Evolutionary conservation across 2,113 vertebrate genomes (phyloP).

Genomic region (Sterrhoptilus dennistouni): DNA sequence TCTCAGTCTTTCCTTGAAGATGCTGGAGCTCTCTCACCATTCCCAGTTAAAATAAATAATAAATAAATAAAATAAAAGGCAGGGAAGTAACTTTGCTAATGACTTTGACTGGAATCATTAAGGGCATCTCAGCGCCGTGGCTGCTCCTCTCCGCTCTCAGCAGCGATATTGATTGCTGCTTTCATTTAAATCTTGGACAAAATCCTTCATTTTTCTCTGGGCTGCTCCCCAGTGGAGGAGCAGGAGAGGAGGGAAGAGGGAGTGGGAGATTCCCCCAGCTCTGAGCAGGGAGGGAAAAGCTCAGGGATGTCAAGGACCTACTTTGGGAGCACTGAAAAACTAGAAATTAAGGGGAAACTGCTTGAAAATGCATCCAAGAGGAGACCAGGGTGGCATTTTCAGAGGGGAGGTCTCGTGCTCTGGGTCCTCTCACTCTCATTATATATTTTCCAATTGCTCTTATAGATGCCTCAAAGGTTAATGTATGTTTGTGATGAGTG

Average conservation of each 20-base stretch:
- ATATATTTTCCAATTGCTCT: constrained; percentile 17
- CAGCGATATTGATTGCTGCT: neutral
- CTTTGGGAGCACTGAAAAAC: neutral
- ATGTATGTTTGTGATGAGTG: constrained; percentile 56
- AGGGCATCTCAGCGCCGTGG: neutral
- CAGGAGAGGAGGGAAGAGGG: neutral
- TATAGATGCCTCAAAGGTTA: constrained; percentile 55
- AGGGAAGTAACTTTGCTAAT: neutral
- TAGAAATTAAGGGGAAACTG: neutral
- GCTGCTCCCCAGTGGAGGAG: neutral
- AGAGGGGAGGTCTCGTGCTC: neutral
- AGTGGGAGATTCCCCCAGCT: accelerated
- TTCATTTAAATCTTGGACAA: constrained; percentile 25
- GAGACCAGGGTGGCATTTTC: neutral
- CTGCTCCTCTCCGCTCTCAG: neutral
- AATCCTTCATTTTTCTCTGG: neutral
- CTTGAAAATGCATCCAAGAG: neutral
- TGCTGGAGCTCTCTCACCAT: neutral
- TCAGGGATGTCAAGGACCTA: neutral
- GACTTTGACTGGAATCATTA: constrained; percentile 24
- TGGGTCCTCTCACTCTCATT: neutral
- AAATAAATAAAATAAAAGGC: neutral
- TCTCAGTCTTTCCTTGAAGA: neutral
- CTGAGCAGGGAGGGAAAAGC: neutral
- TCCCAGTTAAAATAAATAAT: neutral